phyloP scores from a whole-genome alignment of 2,113 vertebrate species.

The Pterophyllum scalare region DNA sequence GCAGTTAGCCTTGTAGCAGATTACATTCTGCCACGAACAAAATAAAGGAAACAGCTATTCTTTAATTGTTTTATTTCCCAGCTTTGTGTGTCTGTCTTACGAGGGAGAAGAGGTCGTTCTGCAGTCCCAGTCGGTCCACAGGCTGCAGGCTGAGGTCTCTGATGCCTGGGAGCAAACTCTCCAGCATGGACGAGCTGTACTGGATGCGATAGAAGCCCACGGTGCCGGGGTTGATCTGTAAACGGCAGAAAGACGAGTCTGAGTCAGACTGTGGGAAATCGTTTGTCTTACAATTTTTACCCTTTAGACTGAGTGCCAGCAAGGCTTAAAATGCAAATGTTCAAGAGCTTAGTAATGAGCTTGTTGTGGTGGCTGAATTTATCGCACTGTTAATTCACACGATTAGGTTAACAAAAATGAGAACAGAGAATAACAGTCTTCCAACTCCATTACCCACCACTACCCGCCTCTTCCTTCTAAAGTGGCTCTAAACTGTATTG shows the following conservation, averaged over 20 bases:
- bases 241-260: slow-evolving; percentile 14
- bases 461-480: neutral
- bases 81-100: slow-evolving; percentile 76
- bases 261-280: slow-evolving; percentile 9
- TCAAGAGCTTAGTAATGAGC: neutral
- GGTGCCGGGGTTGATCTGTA: slow-evolving; percentile 93
- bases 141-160: slow-evolving; percentile 92
- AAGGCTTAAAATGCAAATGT: neutral
- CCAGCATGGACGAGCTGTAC: slow-evolving; percentile 92
- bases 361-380: neutral
- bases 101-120: slow-evolving; percentile 98
- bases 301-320: neutral
- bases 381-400: rapidly evolving
- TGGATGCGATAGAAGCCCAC: slow-evolving; percentile 98
- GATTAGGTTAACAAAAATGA: neutral
- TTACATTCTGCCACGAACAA: neutral
- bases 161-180: slow-evolving; percentile 91
- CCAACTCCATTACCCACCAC: neutral
- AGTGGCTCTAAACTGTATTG: neutral
- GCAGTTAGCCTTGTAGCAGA: neutral
- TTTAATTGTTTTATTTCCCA: neutral
- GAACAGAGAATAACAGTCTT: neutral
- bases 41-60: neutral
- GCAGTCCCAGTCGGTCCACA: slow-evolving; percentile 94
- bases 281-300: neutral